Conservation (phyloP, 2,888 invertebrate genomes). For the Amiota minor region DNA sequence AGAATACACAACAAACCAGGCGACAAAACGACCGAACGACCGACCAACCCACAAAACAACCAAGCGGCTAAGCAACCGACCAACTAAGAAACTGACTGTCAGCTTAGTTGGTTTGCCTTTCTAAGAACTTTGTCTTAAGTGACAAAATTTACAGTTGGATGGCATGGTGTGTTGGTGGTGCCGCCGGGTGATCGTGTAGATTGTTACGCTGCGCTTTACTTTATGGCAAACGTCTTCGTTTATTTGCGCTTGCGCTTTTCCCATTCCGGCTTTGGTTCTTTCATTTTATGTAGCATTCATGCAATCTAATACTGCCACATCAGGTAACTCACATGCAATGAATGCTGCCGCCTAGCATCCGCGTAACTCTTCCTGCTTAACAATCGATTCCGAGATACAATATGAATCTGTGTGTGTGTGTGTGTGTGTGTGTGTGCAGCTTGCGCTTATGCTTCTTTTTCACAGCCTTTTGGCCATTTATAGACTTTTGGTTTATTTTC, state of each 20-base stretch:
- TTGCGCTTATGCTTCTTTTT: too few species aligned
- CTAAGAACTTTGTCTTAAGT: constrained; percentile 19
- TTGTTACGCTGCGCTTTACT: background rate
- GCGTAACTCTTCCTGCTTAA: constrained; percentile 15
- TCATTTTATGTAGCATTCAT: background rate
- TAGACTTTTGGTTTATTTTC: background rate
- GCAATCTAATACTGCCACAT: background rate
- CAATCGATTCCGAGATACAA: too few species aligned
- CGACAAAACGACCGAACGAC: too few species aligned
- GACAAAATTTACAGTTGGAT: constrained; percentile 32
- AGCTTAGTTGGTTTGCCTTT: background rate
- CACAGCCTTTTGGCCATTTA: too few species aligned
- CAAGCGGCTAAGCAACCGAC: too few species aligned
- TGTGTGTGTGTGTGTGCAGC: too few species aligned
- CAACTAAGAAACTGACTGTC: too few species aligned
- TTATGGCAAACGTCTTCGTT: constrained; percentile 20
- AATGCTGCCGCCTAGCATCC: background rate
- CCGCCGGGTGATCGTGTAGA: background rate
- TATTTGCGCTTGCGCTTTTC: background rate
- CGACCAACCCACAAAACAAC: too few species aligned
- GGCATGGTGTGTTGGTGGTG: background rate
- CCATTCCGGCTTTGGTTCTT: background rate
- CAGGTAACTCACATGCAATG: constrained; percentile 24
- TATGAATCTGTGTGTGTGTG: too few species aligned
- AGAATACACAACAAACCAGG: too few species aligned